Evolutionary conservation across 2,797 vertebrate species (phyloP).

Genomic region (Pelodytes ibericus): DNA sequence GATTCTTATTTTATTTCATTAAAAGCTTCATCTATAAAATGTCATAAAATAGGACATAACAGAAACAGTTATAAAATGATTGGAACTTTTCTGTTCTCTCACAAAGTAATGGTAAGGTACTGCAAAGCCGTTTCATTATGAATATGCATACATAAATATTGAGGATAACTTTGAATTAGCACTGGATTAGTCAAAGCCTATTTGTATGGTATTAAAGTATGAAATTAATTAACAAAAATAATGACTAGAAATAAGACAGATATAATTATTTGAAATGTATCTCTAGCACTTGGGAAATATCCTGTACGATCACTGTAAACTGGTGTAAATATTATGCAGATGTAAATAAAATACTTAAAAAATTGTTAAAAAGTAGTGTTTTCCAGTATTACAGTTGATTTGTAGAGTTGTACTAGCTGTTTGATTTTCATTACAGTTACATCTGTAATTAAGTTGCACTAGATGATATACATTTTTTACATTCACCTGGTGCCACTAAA

Average conservation of each 20-base stretch:
- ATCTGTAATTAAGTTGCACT: no score
- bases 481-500: no score
- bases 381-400: no score
- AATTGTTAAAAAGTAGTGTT: no score
- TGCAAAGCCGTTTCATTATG: background rate
- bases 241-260: background rate
- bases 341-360: background rate
- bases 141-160: background rate
- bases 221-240: slow-evolving; percentile 3
- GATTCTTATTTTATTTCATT: background rate
- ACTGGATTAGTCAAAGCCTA: background rate
- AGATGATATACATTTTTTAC: no score
- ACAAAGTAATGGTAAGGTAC: background rate
- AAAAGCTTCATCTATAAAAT: background rate
- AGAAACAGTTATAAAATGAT: background rate
- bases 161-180: background rate
- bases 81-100: background rate
- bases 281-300: background rate
- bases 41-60: background rate
- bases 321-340: background rate
- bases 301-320: background rate
- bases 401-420: no score
- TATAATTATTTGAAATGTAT: background rate
- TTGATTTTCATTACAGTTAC: no score
- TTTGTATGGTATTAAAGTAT: background rate